Base-by-base conservation (phyloP, 23 tunicate species). In the Pegea sp. region DNA sequence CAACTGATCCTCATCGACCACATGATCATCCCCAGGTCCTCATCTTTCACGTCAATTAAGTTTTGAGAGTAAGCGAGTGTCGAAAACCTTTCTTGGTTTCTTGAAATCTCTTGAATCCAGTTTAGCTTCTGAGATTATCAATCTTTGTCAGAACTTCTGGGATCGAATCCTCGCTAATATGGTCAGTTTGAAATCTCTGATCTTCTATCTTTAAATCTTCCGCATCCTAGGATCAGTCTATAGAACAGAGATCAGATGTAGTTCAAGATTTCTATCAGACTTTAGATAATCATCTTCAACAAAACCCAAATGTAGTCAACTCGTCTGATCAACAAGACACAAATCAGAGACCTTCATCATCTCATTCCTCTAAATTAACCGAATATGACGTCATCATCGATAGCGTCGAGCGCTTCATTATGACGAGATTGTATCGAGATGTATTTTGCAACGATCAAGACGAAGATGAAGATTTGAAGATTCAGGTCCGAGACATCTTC, bases 231-330 rank as follows among this genome's bases (percentile, higher is more conserved):
- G 49, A 53, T 16, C n/a, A n/a, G 29, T 48, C 70, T 3, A 63
- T 84, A 22, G 95, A 84, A 21, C 65, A 67, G 33, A 74, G 69
- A 52, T 72, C 95, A 25, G 76, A 57, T 13, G 54, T 73, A 49
- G 75, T 84, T 3, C 95, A 84, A 67, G 76, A 73, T 23, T 84
- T 84, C 58, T 84, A 84, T 38, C 81, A 84, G 63, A 43, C 59
- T 1, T 69, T 84, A 77, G 60, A 48, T 20, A 65, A 63, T 8
- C 66, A 73, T n/a, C 42, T 84, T 18, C 44, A 34, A 2, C 38
- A 67, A 30, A 75, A 81, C 56, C 59, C 70, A 42, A 59, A 34
- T 26, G 60, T 42, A 31, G 27, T 25, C n/a, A 48, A 64, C 34
- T 29, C 63, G 2, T 31, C 66, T 26, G 84, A 73, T 6, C 42